These are phyloP conservation scores for Thecophora atra DNA, from an alignment of 2,888 invertebrate species.

Conservation along the genomic window DNA sequence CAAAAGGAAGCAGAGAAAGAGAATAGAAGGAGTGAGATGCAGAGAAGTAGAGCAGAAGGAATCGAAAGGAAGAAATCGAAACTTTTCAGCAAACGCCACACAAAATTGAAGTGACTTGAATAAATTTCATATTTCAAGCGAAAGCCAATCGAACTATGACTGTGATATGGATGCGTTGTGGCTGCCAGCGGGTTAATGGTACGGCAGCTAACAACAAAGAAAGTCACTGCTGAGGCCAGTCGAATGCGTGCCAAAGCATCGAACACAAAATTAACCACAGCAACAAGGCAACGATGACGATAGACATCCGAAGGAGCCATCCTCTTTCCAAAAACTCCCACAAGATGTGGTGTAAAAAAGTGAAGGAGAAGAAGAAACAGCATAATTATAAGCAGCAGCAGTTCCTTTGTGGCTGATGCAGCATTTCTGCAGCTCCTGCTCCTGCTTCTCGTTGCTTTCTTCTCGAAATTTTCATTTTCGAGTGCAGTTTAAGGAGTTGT, in stretches of 20 bases:
- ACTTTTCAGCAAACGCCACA: conserved; percentile 51
- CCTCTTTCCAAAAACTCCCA: neutral
- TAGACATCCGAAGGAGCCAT: neutral
- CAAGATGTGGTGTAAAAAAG: neutral
- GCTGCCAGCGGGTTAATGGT: neutral
- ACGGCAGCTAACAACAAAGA: conserved; percentile 6
- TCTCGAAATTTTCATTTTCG: conserved; percentile 50
- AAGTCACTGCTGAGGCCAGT: conserved; percentile 25
- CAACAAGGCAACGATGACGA: neutral
- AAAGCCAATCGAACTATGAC: neutral
- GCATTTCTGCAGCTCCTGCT: conserved; percentile 42
- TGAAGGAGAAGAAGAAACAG: conserved; percentile 22
- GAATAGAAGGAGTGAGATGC: neutral
- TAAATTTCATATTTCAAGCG: conserved; percentile 56
- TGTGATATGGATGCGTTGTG: neutral
- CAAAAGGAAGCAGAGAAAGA: neutral
- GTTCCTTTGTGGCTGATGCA: conserved; percentile 29
- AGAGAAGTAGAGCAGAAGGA: neutral
- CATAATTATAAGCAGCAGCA: conserved; percentile 36
- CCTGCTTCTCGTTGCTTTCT: conserved; percentile 9
- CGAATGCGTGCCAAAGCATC: conserved; percentile 11
- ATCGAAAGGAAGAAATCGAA: neutral
- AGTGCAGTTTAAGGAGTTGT: conserved; percentile 51
- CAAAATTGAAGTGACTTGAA: conserved; percentile 58
- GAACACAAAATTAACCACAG: neutral